These are phyloP conservation scores for Leptura quadrifasciata DNA, from an alignment of 2,888 invertebrate species.

Conservation along the genomic window DNA sequence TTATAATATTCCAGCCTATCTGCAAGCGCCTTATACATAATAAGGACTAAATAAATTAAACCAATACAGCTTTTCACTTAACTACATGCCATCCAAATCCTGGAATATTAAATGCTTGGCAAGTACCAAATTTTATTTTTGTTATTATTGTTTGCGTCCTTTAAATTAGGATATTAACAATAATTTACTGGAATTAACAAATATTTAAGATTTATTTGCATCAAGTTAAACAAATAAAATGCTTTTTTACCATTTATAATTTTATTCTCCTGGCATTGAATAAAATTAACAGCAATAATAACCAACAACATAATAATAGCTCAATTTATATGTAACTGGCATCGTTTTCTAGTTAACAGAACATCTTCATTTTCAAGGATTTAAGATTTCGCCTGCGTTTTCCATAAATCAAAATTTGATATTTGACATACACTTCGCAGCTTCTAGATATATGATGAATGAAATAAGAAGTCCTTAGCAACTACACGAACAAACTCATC, in stretches of 20 bases:
- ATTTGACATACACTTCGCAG: conserved; percentile 38
- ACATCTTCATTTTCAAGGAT: conserved; percentile 28
- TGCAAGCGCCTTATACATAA: no score
- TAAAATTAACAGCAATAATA: not conserved
- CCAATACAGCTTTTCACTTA: no score
- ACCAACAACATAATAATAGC: not conserved
- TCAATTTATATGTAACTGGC: conserved; percentile 5
- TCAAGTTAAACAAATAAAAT: not conserved
- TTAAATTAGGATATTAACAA: no score
- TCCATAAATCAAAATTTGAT: conserved; percentile 38
- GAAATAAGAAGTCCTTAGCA: conserved; percentile 28
- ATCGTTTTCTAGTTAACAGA: conserved; percentile 27
- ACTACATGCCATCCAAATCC: no score
- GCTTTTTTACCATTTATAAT: not conserved
- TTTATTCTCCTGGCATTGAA: not conserved
- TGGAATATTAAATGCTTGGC: no score
- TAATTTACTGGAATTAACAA: no score
- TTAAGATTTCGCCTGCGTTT: conserved; percentile 12
- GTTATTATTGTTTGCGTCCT: no score
- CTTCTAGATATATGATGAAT: conserved; percentile 28
- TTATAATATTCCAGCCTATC: no score
- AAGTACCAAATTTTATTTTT: no score
- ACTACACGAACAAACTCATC: conserved; percentile 14
- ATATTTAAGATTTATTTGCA: no score
- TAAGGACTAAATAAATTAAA: no score